Conservation (phyloP, 2,113 vertebrate species). For the Anolis carolinensis region DNA sequence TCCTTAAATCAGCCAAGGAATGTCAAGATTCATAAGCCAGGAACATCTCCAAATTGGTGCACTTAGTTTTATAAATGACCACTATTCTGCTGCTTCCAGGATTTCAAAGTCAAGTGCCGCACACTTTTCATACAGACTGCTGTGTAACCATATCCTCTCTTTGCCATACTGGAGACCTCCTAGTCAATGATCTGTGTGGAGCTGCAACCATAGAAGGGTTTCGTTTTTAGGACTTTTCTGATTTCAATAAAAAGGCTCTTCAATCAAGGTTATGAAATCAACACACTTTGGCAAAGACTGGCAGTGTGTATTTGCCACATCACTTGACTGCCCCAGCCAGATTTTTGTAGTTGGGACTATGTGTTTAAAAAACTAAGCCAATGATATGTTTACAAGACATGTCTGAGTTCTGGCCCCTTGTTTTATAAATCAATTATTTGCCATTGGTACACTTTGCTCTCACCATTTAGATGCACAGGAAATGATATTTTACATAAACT, state of each 20-base stretch:
- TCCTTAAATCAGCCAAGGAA: slow-evolving; percentile 46
- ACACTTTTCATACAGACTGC: background rate
- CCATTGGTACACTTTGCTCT: background rate
- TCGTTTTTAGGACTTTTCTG: background rate
- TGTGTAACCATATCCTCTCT: background rate
- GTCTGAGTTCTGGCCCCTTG: background rate
- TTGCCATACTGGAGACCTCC: background rate
- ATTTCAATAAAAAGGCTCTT: background rate
- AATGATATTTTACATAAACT: slow-evolving; percentile 6
- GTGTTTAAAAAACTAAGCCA: background rate
- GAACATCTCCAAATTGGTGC: background rate
- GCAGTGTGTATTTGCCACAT: background rate
- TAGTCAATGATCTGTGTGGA: background rate
- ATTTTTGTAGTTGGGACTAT: background rate
- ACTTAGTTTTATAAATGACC: slow-evolving; percentile 43
- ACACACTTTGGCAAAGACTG: background rate
- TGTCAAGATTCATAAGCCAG: slow-evolving; percentile 18
- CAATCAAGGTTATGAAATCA: background rate
- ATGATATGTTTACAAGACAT: background rate
- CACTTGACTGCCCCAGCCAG: background rate
- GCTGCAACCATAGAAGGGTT: background rate
- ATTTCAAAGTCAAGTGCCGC: slow-evolving; percentile 30
- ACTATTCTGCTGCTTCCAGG: slow-evolving; percentile 3
- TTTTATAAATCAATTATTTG: background rate
- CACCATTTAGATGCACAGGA: background rate